Evolutionary conservation across 2,888 invertebrate genomes (phyloP).

Genomic region (Sisyra terminalis): DNA sequence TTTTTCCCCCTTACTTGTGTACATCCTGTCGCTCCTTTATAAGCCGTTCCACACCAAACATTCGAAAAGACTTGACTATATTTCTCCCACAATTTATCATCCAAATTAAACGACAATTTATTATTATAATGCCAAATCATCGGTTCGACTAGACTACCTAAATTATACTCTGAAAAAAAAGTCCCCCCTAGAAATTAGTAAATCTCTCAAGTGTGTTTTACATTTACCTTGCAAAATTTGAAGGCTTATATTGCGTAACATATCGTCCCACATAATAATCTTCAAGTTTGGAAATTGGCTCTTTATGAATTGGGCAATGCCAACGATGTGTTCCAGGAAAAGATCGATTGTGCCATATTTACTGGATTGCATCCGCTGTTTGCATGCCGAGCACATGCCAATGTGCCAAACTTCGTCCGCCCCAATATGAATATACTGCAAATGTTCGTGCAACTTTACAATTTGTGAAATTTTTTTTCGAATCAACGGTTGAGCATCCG

Average conservation of each 20-base stretch:
- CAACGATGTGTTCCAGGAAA: slow-evolving; percentile 49
- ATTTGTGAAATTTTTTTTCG: slow-evolving; percentile 55
- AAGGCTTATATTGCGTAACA: slow-evolving; percentile 46
- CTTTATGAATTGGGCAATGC: slow-evolving; percentile 40
- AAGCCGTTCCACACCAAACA: slow-evolving; percentile 68
- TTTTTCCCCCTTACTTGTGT: slow-evolving; percentile 31
- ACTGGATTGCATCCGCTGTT: slow-evolving; percentile 27
- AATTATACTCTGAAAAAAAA: slow-evolving; percentile 33
- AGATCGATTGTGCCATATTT: slow-evolving; percentile 37
- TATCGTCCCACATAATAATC: slow-evolving; percentile 78
- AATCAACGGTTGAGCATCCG: slow-evolving; percentile 41
- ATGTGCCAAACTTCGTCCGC: slow-evolving; percentile 72
- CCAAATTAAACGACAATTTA: slow-evolving; percentile 33
- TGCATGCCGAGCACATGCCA: slow-evolving; percentile 41
- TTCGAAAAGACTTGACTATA: slow-evolving; percentile 48
- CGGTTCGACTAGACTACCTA: slow-evolving; percentile 43
- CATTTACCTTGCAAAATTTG: slow-evolving; percentile 36
- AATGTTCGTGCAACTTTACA: slow-evolving; percentile 43
- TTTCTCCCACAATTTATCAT: slow-evolving; percentile 40
- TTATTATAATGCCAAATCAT: slow-evolving; percentile 53
- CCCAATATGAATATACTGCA: slow-evolving; percentile 59
- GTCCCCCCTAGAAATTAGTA: not conserved
- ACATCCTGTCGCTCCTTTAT: slow-evolving; percentile 73
- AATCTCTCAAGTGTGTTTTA: too few species aligned
- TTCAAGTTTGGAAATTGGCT: slow-evolving; percentile 41